Base-by-base conservation (phyloP, 2,888 invertebrate species). In the Latrodectus hesperus region DNA sequence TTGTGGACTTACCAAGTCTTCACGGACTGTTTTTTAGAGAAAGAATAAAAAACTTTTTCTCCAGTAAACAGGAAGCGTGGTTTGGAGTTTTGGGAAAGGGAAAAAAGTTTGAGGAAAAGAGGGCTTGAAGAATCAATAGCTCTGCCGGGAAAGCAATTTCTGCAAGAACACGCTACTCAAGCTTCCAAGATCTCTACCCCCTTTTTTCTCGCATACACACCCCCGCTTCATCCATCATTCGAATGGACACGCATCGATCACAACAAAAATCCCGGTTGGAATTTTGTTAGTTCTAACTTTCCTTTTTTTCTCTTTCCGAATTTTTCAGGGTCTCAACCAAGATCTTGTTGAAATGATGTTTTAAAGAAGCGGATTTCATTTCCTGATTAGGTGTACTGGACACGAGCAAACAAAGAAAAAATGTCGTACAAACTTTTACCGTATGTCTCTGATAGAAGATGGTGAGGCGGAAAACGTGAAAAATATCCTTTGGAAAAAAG, bases 201-300 rank as follows among this genome's bases (percentile, higher is more conserved):
- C 71, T 12, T 52, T 60, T 9, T 72, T 38, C 68, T 83, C 76
- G 68, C 64, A 67, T 68, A 73, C 72, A n/a, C 60, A 12, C 60
- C 12, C 60, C 60, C 60, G 14, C 60, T 64, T 68, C 75, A 86
- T 86, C 86, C 86, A 86, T 86, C 86, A 86, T 76, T 67, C 26
- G 52, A 22, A 53, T 60, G 80, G 86, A 86, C 86, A 76, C 14
- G 80, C 80, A 76, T 86, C 81, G 86, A 86, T 86, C 86, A 86
- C 71, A 72, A 72, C 74, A 81, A 51, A 81, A 70, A 82, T 81
- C 82, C 82, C 22, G 70, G 70, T 70, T 70, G 49, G 49, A 17
- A 14, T 12, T 38, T 11, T 71, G 71, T 51, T 68, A 26, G 16
- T 60, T 60, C n/a, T 60, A 12, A 60, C 60, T 60, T 60, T 60